A percentile compares a stretch with the other conserved stretches of the same genome.
Conservation (phyloP, 2,888 invertebrate genomes). For the Trachelus stipa region DNA sequence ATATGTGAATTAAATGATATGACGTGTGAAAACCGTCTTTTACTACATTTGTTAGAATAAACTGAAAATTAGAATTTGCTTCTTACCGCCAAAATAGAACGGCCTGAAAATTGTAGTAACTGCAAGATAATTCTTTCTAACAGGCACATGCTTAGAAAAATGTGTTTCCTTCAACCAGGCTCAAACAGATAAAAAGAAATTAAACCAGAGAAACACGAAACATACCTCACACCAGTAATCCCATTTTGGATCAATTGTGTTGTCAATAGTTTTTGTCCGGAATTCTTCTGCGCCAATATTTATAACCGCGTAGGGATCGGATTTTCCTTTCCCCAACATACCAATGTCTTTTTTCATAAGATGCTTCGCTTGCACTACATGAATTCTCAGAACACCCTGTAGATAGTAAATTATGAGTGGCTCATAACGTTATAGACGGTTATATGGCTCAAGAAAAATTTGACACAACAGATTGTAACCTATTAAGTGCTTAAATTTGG, state of each 20-base stretch:
- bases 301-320: constrained; percentile 95
- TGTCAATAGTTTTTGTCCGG: constrained; percentile 93
- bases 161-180: not conserved
- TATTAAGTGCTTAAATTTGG: not conserved
- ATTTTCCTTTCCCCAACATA: constrained; percentile 94
- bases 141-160: not conserved
- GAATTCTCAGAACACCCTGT: constrained; percentile 93
- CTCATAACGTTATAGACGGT: constrained; percentile 3
- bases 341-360: constrained; percentile 96
- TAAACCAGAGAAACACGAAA: constrained; percentile 16
- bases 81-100: not conserved
- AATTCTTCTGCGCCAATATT: constrained; percentile 94
- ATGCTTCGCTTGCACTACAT: constrained; percentile 94
- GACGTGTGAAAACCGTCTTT: not conserved
- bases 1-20: not conserved
- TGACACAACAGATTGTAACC: not conserved
- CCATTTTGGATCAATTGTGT: constrained; percentile 96
- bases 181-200: not conserved
- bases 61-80: not conserved
- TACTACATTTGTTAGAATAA: not conserved
- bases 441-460: not conserved
- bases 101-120: not conserved
- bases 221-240: constrained; percentile 97
- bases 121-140: not conserved
- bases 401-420: constrained; percentile 37